Conservation (phyloP, 1,140 invertebrate genomes). For the Alviniconcha marisindica region DNA sequence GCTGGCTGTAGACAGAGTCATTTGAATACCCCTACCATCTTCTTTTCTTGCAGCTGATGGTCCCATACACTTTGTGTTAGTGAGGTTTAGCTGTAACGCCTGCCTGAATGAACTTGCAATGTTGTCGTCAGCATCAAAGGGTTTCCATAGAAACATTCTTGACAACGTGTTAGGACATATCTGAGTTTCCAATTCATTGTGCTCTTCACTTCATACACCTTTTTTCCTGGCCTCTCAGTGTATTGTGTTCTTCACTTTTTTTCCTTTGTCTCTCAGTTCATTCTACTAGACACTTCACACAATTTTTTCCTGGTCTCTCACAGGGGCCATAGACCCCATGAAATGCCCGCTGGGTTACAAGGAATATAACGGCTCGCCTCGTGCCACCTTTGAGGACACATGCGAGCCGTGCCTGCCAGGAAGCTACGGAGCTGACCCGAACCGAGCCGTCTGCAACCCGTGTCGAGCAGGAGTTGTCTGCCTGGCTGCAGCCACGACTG, state of each 20-base stretch:
- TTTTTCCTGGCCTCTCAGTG: background rate
- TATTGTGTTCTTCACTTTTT: background rate
- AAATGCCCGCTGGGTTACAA: constrained; percentile 72
- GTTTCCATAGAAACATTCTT: too few species aligned
- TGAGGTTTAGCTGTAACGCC: too few species aligned
- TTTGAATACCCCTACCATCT: too few species aligned
- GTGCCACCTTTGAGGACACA: constrained; percentile 66
- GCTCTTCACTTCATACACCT: background rate
- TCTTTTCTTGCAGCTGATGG: too few species aligned
- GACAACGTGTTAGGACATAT: too few species aligned
- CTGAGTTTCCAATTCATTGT: too few species aligned
- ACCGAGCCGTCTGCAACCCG: constrained; percentile 60
- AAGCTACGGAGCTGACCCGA: constrained; percentile 62
- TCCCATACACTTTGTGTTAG: too few species aligned
- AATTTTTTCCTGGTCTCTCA: constrained; percentile 1
- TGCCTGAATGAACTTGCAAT: too few species aligned
- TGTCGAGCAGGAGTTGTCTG: constrained; percentile 73
- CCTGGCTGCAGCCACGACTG: constrained; percentile 62
- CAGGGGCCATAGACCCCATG: constrained; percentile 71
- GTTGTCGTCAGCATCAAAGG: too few species aligned
- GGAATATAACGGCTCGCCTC: constrained; percentile 63
- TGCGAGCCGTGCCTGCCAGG: constrained; percentile 70
- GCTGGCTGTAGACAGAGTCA: too few species aligned
- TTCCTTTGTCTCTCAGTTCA: background rate
- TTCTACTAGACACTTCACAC: background rate